phyloP scores from a whole-genome alignment of 2,888 invertebrate genomes.

The Tribolium freemani region DNA sequence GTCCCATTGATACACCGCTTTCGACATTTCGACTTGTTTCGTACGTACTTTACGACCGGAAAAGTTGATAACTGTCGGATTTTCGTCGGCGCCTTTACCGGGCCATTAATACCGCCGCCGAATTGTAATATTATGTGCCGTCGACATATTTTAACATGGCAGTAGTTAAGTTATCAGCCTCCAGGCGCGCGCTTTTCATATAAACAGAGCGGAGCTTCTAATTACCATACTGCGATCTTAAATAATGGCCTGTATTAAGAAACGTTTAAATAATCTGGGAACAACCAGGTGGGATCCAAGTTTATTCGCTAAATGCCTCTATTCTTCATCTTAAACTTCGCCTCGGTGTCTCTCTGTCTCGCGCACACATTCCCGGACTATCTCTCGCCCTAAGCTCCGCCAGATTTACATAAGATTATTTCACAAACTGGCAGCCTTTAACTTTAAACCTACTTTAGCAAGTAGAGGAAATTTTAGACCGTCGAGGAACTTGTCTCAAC shows the following conservation, averaged over 20 bases:
- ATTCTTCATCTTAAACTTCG: conserved; percentile 63
- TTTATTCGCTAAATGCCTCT: conserved; percentile 67
- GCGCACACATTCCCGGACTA: conserved; percentile 32
- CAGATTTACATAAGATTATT: conserved; percentile 69
- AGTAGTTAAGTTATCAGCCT: conserved; percentile 59
- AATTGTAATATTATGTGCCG: background rate
- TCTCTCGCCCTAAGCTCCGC: conserved; percentile 57
- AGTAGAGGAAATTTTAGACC: conserved; percentile 58
- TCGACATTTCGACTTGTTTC: conserved; percentile 59
- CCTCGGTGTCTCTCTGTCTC: conserved; percentile 36
- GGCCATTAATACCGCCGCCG: background rate
- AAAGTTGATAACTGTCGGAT: conserved; percentile 58
- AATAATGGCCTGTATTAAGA: conserved; percentile 69
- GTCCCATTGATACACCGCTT: conserved; percentile 62
- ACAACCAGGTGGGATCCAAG: conserved; percentile 68
- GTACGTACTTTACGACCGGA: conserved; percentile 61
- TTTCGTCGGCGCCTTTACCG: conserved; percentile 12
- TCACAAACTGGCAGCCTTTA: conserved; percentile 66
- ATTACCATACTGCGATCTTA: conserved; percentile 67
- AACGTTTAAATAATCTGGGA: conserved; percentile 70
- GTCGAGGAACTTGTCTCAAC: conserved; percentile 51
- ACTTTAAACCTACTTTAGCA: conserved; percentile 66
- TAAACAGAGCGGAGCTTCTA: conserved; percentile 58
- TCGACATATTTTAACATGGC: conserved; percentile 45
- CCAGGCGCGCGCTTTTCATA: conserved; percentile 53